Percentiles rank a stretch among this genome's conserved stretches.
Conservation (phyloP, 1,140 invertebrate species). For the Aphaenogaster rudis region DNA sequence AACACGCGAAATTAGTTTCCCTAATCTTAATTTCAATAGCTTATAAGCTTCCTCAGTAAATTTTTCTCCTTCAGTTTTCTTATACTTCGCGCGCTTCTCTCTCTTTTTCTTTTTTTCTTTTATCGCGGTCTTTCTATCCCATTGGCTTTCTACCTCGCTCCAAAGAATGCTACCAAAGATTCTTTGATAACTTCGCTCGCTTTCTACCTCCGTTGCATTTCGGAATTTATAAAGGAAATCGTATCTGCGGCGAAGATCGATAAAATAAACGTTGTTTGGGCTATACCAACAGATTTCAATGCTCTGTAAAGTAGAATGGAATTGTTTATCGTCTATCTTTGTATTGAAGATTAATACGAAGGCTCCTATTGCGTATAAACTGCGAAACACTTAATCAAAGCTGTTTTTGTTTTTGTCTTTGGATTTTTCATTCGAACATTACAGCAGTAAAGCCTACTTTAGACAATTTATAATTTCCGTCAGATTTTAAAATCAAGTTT, state of each 20-base stretch:
- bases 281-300: slow-evolving; percentile 7
- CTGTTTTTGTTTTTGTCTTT: neutral
- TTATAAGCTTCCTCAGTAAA: neutral
- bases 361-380: neutral
- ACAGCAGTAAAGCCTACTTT: neutral
- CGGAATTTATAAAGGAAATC: slow-evolving; percentile 29
- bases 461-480: neutral
- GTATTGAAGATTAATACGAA: neutral
- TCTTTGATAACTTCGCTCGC: slow-evolving; percentile 25
- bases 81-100: neutral
- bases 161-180: slow-evolving; percentile 6
- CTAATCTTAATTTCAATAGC: neutral
- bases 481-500: neutral
- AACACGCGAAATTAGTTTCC: neutral
- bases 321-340: slow-evolving; percentile 16
- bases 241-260: slow-evolving; percentile 10
- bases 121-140: slow-evolving; percentile 20
- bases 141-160: slow-evolving; percentile 8
- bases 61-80: slow-evolving; percentile 5
- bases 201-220: slow-evolving; percentile 14
- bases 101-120: neutral
- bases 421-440: neutral
- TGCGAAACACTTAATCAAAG: neutral
- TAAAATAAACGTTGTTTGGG: slow-evolving; percentile 23
- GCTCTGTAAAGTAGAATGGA: neutral